phyloP scores from a whole-genome alignment of 2,888 invertebrate species.

The Drosophila lutescens region DNA sequence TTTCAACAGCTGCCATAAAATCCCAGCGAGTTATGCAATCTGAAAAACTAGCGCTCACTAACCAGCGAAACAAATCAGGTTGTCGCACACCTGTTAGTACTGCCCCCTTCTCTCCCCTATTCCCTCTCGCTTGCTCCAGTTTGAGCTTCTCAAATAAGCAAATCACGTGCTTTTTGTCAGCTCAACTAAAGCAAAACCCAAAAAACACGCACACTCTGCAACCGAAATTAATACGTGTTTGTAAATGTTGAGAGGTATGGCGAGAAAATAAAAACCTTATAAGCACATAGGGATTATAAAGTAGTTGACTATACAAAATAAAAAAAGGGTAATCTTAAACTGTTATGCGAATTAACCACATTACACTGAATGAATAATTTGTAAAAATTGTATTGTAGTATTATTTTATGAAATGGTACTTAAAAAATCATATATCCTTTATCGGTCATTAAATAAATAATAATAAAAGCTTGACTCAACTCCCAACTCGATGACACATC shows the following conservation, averaged over 20 bases:
- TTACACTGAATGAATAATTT: too few relatives aligned
- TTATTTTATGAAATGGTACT: background rate
- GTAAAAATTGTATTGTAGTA: too few relatives aligned
- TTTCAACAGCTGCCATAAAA: constrained; percentile 45
- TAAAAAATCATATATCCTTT: too few relatives aligned
- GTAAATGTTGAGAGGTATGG: constrained; percentile 52
- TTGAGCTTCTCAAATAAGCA: constrained; percentile 57
- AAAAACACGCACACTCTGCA: constrained; percentile 23
- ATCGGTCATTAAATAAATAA: too few relatives aligned
- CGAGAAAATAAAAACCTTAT: constrained; percentile 16
- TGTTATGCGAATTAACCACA: too few relatives aligned
- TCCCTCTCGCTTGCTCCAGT: constrained; percentile 1
- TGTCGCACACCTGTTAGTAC: constrained; percentile 48
- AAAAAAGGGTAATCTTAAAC: too few relatives aligned
- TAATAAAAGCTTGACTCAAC: background rate
- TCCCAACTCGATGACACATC: background rate
- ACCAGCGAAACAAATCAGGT: constrained; percentile 55
- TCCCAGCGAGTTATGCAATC: constrained; percentile 52
- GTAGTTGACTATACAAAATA: too few relatives aligned
- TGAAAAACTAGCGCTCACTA: constrained; percentile 24
- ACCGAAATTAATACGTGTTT: constrained; percentile 58
- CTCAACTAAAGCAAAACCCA: constrained; percentile 39
- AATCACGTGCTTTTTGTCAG: constrained; percentile 69
- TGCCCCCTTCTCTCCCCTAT: background rate
- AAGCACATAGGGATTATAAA: constrained; percentile 1